Evolutionary conservation across 1,140 invertebrate genomes (phyloP).

Genomic region (Acyrthosiphon pisum): DNA sequence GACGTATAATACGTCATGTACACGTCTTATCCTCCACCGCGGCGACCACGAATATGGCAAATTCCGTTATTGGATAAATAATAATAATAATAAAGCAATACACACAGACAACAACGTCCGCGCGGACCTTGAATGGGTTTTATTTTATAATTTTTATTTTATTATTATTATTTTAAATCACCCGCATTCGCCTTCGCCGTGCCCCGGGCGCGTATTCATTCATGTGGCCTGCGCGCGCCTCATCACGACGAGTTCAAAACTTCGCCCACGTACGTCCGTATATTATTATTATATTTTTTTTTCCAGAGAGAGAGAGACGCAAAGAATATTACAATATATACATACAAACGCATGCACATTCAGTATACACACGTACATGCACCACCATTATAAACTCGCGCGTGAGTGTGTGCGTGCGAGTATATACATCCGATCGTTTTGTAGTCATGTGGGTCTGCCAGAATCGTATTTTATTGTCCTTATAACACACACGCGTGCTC

Average conservation of each 20-base stretch:
- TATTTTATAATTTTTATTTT: slow-evolving; percentile 31
- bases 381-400: slow-evolving; percentile 27
- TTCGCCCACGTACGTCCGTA: slow-evolving; percentile 50
- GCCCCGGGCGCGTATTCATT: slow-evolving; percentile 43
- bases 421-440: slow-evolving; percentile 38
- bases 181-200: slow-evolving; percentile 28
- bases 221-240: slow-evolving; percentile 34
- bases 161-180: slow-evolving; percentile 39
- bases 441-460: slow-evolving; percentile 50
- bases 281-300: slow-evolving; percentile 16
- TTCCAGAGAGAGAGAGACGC: not conserved
- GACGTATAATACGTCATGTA: no score
- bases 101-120: not conserved
- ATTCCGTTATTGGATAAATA: not conserved
- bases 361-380: not conserved
- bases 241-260: slow-evolving; percentile 52
- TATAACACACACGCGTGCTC: not conserved
- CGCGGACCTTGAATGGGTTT: slow-evolving; percentile 26
- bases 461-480: slow-evolving; percentile 54
- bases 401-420: not conserved
- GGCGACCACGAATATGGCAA: not conserved
- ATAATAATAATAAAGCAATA: not conserved
- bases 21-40: not conserved
- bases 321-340: not conserved
- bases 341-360: not conserved